A percentile compares a stretch with the other conserved stretches of the same genome.
phyloP scores from a whole-genome alignment of 2,113 vertebrate species.

The Myotis brandtii region DNA sequence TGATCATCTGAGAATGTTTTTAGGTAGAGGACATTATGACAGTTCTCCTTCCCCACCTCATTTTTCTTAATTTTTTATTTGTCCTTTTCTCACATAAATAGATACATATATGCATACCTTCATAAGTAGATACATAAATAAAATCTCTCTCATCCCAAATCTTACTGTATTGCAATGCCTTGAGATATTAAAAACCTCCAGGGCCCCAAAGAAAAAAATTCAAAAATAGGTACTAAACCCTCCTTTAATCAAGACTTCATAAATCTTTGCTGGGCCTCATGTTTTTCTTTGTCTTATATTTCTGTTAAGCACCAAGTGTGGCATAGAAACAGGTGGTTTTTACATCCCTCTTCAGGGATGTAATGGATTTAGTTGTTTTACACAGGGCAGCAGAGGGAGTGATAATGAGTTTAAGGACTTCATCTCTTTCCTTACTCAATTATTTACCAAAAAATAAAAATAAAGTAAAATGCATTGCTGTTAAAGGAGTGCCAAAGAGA shows the following conservation, averaged over 20 bases:
- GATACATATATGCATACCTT: background rate
- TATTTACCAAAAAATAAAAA: background rate
- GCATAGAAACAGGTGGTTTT: background rate
- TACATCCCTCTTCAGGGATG: background rate
- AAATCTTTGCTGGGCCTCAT: background rate
- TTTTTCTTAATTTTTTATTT: background rate
- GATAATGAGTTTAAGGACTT: slow-evolving; percentile 36
- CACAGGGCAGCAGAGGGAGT: background rate
- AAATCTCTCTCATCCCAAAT: background rate
- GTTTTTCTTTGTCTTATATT: background rate
- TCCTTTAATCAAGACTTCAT: background rate
- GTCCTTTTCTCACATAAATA: background rate
- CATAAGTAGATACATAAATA: background rate
- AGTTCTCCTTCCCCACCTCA: background rate
- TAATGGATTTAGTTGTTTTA: background rate
- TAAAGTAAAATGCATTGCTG: background rate
- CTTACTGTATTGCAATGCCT: background rate
- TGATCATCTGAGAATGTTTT: background rate
- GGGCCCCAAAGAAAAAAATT: background rate
- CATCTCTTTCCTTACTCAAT: background rate
- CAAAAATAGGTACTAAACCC: background rate
- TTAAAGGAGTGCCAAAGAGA: background rate
- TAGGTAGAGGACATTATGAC: background rate
- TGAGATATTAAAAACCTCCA: background rate
- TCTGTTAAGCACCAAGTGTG: background rate